These are phyloP conservation scores for Isichthys henryi DNA, from an alignment of 2,113 vertebrate species.

Conservation along the genomic window DNA sequence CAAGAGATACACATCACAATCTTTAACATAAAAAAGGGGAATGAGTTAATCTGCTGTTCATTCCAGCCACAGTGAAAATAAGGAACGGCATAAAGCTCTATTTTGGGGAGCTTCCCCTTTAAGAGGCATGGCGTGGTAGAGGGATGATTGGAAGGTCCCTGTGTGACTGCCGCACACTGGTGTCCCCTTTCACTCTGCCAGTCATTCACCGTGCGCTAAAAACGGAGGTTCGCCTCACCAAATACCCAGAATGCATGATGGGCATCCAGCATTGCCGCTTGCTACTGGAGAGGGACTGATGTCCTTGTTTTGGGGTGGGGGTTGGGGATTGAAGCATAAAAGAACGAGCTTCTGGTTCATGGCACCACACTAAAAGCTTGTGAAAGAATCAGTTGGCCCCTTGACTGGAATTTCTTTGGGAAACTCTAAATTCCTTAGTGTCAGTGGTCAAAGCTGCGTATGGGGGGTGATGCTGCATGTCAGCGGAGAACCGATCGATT, in stretches of 20 bases:
- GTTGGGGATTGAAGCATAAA: background rate
- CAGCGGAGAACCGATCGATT: background rate
- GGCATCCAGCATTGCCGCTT: background rate
- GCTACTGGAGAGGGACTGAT: no score
- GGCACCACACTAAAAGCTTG: slow-evolving; percentile 6
- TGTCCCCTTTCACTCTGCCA: background rate
- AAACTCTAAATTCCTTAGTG: slow-evolving; percentile 57
- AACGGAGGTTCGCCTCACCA: background rate
- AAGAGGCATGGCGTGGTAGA: background rate
- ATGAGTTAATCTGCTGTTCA: background rate
- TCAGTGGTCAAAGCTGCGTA: slow-evolving; percentile 7
- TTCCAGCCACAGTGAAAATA: background rate
- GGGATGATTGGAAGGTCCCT: background rate
- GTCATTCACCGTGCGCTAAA: background rate
- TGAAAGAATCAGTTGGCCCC: slow-evolving; percentile 27
- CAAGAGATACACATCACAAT: background rate
- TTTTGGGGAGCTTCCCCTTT: background rate
- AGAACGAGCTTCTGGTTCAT: background rate
- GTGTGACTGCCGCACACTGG: background rate
- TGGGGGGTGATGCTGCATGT: slow-evolving; percentile 24
- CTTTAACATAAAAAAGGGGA: background rate
- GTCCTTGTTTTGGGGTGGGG: background rate
- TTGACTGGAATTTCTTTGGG: slow-evolving; percentile 42
- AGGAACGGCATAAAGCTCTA: background rate
- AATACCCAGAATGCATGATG: slow-evolving; percentile 16